Conservation (phyloP, 1,140 invertebrate genomes). For the Rhagoletis zephyria region DNA sequence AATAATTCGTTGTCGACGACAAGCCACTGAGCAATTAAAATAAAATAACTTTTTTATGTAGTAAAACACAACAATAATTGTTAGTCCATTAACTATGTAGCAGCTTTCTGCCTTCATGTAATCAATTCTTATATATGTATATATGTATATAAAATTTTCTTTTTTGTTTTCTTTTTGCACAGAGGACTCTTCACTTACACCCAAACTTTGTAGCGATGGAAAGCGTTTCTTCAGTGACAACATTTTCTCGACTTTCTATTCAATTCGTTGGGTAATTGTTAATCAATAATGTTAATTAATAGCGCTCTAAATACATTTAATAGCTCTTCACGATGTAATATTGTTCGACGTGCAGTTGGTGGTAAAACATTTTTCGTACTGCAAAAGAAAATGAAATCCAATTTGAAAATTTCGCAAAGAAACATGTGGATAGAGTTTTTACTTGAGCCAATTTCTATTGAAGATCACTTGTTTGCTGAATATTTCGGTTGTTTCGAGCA, state of each 20-base stretch:
- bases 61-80: background rate
- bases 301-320: background rate
- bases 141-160: background rate
- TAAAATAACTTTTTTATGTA: background rate
- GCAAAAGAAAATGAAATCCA: constrained; percentile 29
- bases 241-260: constrained; percentile 59
- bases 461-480: constrained; percentile 10
- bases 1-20: background rate
- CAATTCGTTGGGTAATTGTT: background rate
- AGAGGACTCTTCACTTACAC: constrained; percentile 66
- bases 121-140: background rate
- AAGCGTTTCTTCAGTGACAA: constrained; percentile 72
- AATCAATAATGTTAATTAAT: constrained; percentile 50
- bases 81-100: background rate
- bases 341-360: background rate
- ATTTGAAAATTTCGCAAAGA: background rate
- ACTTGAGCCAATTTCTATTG: background rate
- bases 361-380: constrained; percentile 23
- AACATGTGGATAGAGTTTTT: background rate
- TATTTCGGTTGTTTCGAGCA: constrained; percentile 11
- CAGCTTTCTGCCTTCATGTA: background rate
- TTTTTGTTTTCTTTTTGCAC: constrained; percentile 40
- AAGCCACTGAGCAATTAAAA: constrained; percentile 27
- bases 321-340: background rate
- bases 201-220: constrained; percentile 72